Evolutionary conservation across 2,113 vertebrate species (phyloP), one percentile per base, ranked within the genome.

Genomic region (Calyptomena viridis): DNA sequence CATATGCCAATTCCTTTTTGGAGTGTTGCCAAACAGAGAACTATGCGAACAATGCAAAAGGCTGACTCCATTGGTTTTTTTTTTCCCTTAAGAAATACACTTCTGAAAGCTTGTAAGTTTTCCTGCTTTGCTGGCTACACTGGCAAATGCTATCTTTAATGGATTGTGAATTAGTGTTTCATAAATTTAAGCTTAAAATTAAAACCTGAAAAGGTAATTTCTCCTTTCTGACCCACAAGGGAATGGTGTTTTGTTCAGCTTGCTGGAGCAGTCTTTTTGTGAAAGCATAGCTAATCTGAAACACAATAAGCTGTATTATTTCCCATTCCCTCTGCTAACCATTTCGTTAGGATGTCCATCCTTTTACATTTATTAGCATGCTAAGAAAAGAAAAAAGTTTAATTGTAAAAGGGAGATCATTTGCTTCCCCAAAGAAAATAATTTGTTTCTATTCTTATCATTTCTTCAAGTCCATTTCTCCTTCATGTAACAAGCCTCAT

Each of bases 141-240:
- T 72, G 53, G 33, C 16, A 93, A 93, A 59, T 76, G 35, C 49
- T 84, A 18, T 89, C 66, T 95, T 92, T 89, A 94, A 86, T 83
- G 86, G 63, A 80, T 59, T 42, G 12, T 67, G 76, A 42, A 59
- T 95, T 89, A 94, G 20, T 30, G 77, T 82, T 91, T 91, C 77
- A 91, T 89, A 94, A 93, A 96, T 91, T 94, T 53, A 89, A 85
- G 39, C 69, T 82, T 79, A 91, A 88, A 96, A 95, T 95, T 92
- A 93, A 94, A 96, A 85, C 58, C 35, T 67, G 42, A 80, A 63
- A 81, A 93, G 83, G 74, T 92, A 87, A 74, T 94, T 95, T 96
- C 46, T 92, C 50, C 72, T 73, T 2, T 80, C 71, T 80, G 59
- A 66, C 50, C 55, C 84, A 8, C 67, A 27, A 80, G 77, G 46